Base-by-base conservation (phyloP, 2,113 vertebrate species). In the Saimiri boliviensis region DNA sequence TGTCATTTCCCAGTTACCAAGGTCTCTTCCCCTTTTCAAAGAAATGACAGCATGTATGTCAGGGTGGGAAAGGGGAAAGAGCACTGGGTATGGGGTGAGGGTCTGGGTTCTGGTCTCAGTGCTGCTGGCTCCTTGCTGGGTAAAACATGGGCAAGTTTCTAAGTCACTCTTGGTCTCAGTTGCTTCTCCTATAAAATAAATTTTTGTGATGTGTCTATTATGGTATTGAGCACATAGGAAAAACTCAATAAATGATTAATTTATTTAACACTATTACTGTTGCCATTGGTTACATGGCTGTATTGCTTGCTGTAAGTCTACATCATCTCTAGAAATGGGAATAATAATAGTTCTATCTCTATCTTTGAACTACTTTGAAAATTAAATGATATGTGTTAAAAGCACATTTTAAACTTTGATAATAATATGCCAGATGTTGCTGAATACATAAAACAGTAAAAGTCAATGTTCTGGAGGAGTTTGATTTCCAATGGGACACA, bases 351-450 rank as follows among this genome's bases (percentile, higher is more conserved):
- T 68, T 6, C 14, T 71, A 45, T 63, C 45, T 87, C 32, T n/a
- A 5, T 88, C 19, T 86, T 63, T 74, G 20, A 96, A 37, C 6
- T 20, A 7, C 58, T 74, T 79, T 90, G 32, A n/a, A 52, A 14
- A 45, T 49, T 82, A 81, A 91, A 77, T 73, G 45, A 91, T 73
- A 5, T 52, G 4, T 80, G 11, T 42, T 83, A 66, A 83, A 87
- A 68, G 3, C 11, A 52, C 63, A 37, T 76, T 63, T 94, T 37
- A 91, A 87, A 45, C 19, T 8, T 10, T 77, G 42, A 17, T 68
- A 49, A 37, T 60, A 74, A 45, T 16, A 52, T 40, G 5, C 7
- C 42, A 81, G 27, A 66, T 6, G 21, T 49, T 30, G 2, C 83
- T 89, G 77, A 93, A 56, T 70, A 87, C 66, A 37, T 35, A 82